Evolutionary conservation across 2,888 invertebrate species (phyloP).

Genomic region (Drosophila peninsularis): DNA sequence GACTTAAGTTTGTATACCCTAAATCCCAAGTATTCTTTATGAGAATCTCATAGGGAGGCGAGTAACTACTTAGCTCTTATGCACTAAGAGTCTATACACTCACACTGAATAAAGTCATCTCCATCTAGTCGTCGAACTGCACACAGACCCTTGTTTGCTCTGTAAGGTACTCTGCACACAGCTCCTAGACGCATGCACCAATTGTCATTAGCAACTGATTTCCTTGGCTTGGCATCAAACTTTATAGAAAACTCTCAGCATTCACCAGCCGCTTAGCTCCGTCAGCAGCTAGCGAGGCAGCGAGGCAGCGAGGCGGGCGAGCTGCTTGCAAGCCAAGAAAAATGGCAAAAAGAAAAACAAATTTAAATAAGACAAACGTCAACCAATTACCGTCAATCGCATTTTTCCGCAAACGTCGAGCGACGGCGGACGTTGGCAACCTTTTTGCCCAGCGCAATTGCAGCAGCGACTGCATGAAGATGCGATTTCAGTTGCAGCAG

Average conservation of each 20-base stretch:
- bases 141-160: conserved; percentile 5
- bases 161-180: background rate
- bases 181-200: conserved; percentile 7
- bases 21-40: too few relatives aligned
- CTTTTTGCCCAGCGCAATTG: conserved; percentile 70
- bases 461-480: conserved; percentile 46
- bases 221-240: conserved; percentile 23
- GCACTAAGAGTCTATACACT: too few relatives aligned
- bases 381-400: conserved; percentile 82
- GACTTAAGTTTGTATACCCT: too few relatives aligned
- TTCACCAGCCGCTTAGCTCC: conserved; percentile 28
- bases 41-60: background rate
- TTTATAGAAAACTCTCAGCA: conserved; percentile 14
- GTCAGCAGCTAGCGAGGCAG: too few relatives aligned
- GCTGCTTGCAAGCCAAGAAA: conserved; percentile 27
- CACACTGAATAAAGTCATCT: background rate
- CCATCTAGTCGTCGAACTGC: too few relatives aligned
- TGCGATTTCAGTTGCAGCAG: conserved; percentile 4
- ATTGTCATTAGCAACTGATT: conserved; percentile 40
- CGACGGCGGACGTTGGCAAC: conserved; percentile 42
- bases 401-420: conserved; percentile 68
- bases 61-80: background rate
- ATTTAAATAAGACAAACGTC: conserved; percentile 81
- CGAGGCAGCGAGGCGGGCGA: conserved; percentile 29
- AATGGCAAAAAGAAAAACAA: conserved; percentile 76